Conservation (phyloP, 1,140 invertebrate genomes). For the Lepidurus couesii region DNA sequence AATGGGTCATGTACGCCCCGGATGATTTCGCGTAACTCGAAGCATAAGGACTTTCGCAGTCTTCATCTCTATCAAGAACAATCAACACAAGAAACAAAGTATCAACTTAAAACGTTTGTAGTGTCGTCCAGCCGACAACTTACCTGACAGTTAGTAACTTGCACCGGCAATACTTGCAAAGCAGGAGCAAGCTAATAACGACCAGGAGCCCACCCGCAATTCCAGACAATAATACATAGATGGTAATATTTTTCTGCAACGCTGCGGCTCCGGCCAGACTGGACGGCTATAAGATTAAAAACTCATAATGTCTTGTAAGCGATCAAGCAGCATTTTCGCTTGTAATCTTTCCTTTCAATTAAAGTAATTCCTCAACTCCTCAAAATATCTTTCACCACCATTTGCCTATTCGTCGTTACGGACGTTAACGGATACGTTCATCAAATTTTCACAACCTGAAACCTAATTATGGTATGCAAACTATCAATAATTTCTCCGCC, state of each 20-base stretch:
- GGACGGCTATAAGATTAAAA: not conserved
- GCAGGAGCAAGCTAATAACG: slow-evolving; percentile 45
- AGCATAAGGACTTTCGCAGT: slow-evolving; percentile 6
- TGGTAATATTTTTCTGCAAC: slow-evolving; percentile 43
- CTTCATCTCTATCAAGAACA: not conserved
- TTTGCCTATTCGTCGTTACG: too few species aligned
- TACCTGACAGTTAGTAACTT: not conserved
- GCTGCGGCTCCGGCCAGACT: slow-evolving; percentile 34
- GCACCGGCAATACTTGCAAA: slow-evolving; percentile 46
- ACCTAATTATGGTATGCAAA: too few species aligned
- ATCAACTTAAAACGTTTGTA: not conserved
- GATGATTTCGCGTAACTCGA: not conserved
- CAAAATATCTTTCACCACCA: not conserved
- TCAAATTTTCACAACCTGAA: too few species aligned
- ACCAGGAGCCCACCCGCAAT: slow-evolving; percentile 46
- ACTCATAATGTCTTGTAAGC: not conserved
- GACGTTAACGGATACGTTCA: too few species aligned
- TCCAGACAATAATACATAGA: slow-evolving; percentile 46
- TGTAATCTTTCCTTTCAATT: not conserved
- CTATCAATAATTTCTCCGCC: too few species aligned
- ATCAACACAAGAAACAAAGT: not conserved
- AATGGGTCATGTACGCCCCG: not conserved
- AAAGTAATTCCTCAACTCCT: not conserved
- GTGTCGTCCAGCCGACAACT: not conserved
- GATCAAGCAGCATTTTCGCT: not conserved